Conservation (phyloP, 2,113 vertebrate genomes). For the Leptobrachium ailaonicum region DNA sequence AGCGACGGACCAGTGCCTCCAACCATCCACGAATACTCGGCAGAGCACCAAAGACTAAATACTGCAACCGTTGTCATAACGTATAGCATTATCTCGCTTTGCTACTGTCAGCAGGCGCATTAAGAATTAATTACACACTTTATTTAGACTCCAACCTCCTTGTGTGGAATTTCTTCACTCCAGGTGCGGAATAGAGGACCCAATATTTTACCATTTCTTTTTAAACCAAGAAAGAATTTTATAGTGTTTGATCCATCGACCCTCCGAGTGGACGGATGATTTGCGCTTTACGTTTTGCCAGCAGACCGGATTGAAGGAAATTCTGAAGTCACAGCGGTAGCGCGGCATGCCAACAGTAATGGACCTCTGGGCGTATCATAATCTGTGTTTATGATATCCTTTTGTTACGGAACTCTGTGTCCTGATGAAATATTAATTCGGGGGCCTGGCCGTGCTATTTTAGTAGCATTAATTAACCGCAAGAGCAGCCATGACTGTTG, state of each 20-base stretch:
- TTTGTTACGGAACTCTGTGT: slow-evolving; percentile 30
- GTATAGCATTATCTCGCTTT: not conserved
- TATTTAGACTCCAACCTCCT: not conserved
- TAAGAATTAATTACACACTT: not conserved
- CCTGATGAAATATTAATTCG: slow-evolving; percentile 41
- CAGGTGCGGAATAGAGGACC: not conserved
- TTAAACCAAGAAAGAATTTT: too few relatives aligned
- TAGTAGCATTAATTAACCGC: slow-evolving; percentile 36
- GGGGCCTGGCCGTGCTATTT: slow-evolving; percentile 35
- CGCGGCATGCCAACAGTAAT: too few relatives aligned
- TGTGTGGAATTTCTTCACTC: not conserved
- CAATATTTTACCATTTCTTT: too few relatives aligned
- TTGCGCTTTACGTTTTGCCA: too few relatives aligned
- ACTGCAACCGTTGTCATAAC: not conserved
- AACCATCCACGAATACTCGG: too few relatives aligned
- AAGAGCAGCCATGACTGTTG: not conserved
- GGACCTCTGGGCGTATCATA: not conserved
- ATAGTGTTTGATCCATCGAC: too few relatives aligned
- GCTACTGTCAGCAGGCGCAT: not conserved
- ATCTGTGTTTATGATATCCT: slow-evolving; percentile 16
- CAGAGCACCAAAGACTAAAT: not conserved
- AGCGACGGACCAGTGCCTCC: too few relatives aligned
- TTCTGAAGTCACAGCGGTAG: too few relatives aligned
- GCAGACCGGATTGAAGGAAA: too few relatives aligned
- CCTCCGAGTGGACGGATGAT: too few relatives aligned